phyloP scores from a whole-genome alignment of 1,140 invertebrate genomes.

The Cydia pomonella region DNA sequence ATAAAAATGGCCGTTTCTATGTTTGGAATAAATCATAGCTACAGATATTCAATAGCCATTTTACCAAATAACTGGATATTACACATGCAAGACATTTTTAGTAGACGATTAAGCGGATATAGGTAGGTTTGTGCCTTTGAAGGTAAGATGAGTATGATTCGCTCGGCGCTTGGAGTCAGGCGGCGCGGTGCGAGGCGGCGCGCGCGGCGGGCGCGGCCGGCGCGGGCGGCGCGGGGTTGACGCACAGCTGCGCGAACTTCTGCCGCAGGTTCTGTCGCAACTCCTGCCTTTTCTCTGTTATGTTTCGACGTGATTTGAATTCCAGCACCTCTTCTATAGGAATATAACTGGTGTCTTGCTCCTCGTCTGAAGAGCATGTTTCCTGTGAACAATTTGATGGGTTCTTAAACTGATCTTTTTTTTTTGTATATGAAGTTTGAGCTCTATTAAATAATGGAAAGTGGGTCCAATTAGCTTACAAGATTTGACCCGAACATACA shows the following conservation, averaged over 20 bases:
- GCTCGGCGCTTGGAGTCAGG: conserved; percentile 46
- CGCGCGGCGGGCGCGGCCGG: conserved; percentile 38
- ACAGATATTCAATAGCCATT: conserved; percentile 11
- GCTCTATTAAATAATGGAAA: no score
- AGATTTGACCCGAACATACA: no score
- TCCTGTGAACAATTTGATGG: conserved; percentile 52
- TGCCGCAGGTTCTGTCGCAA: conserved; percentile 89
- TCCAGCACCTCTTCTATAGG: conserved; percentile 91
- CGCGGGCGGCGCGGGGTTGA: conserved; percentile 72
- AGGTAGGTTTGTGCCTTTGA: conserved; percentile 35
- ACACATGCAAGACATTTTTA: conserved; percentile 35
- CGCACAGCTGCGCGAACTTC: conserved; percentile 90
- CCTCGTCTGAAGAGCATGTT: conserved; percentile 87
- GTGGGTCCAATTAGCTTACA: no score
- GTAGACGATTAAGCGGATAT: conserved; percentile 39
- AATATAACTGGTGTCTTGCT: conserved; percentile 89
- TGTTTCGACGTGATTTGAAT: conserved; percentile 89
- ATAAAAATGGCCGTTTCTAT: conserved; percentile 31
- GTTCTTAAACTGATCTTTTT: no score
- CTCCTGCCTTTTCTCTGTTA: conserved; percentile 89
- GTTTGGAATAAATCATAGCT: conserved; percentile 32
- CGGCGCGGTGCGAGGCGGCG: conserved; percentile 43
- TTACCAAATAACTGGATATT: conserved; percentile 24
- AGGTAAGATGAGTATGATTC: conserved; percentile 41
- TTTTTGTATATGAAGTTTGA: no score